These are phyloP conservation scores for Anguilla obscura DNA, from an alignment of 2,797 vertebrate species.

Conservation along the genomic window DNA sequence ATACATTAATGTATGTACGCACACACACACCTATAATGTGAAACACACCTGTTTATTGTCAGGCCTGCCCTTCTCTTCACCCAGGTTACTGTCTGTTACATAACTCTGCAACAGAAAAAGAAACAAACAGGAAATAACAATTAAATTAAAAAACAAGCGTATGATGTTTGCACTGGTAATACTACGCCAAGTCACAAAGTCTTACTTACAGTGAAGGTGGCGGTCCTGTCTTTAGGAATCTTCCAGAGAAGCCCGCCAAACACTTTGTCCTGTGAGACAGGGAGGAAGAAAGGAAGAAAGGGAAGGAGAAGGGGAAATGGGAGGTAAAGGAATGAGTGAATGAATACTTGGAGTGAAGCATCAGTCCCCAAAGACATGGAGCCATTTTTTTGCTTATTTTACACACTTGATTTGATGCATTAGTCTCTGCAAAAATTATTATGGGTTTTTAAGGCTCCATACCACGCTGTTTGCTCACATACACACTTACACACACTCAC, in stretches of 20 bases:
- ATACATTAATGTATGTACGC: background rate
- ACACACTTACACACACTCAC: background rate
- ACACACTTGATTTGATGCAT: background rate
- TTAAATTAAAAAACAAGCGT: background rate
- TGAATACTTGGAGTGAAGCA: background rate
- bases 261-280: conserved; percentile 56
- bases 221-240: conserved; percentile 41
- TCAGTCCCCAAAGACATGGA: background rate
- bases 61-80: background rate
- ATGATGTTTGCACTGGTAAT: background rate
- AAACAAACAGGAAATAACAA: background rate
- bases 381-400: background rate
- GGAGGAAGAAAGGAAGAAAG: background rate
- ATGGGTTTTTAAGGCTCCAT: background rate
- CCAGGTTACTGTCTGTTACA: background rate
- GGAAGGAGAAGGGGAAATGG: too few species aligned
- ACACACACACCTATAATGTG: background rate
- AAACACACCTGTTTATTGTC: conserved; percentile 9
- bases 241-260: conserved; percentile 59
- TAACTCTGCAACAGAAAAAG: background rate
- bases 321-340: background rate
- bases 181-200: background rate
- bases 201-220: conserved; percentile 9
- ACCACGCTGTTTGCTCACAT: background rate
- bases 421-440: background rate